These are phyloP conservation scores for Masnerella sp. DNA, from an alignment of 2,888 invertebrate species.

Conservation along the genomic window DNA sequence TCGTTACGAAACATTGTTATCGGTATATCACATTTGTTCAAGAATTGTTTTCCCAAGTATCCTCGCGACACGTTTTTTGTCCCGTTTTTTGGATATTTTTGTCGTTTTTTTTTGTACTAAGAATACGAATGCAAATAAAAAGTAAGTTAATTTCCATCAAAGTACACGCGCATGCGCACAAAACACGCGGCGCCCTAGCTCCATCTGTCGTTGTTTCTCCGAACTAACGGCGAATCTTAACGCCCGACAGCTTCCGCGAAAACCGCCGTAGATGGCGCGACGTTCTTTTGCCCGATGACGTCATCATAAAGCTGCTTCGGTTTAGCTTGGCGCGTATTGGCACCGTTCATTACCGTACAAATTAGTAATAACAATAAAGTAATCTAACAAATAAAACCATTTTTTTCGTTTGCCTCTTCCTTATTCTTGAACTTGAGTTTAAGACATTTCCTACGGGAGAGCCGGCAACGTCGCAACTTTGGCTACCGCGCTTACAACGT, in stretches of 20 bases:
- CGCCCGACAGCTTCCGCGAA: too few species aligned
- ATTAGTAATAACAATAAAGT: constrained; percentile 33
- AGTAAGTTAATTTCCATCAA: constrained; percentile 30
- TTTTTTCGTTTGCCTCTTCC: constrained; percentile 7
- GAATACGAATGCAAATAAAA: constrained; percentile 37
- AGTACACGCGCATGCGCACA: constrained; percentile 15
- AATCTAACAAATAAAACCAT: constrained; percentile 29
- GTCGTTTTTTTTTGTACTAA: constrained; percentile 46
- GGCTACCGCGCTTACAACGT: constrained; percentile 1
- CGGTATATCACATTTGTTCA: constrained; percentile 56
- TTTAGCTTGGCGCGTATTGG: constrained; percentile 36
- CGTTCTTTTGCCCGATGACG: too few species aligned
- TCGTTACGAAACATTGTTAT: constrained; percentile 48
- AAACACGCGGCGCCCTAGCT: neutral
- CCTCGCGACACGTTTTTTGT: neutral
- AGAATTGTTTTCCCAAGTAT: constrained; percentile 31
- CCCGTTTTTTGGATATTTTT: constrained; percentile 21
- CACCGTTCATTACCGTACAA: constrained; percentile 37
- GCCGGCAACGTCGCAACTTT: constrained; percentile 9
- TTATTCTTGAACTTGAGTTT: constrained; percentile 44
- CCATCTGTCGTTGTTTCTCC: constrained; percentile 18
- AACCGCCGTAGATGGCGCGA: too few species aligned
- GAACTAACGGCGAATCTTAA: constrained; percentile 1
- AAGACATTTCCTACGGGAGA: constrained; percentile 24
- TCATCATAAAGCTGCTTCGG: too few species aligned